A percentile compares a stretch with the other conserved stretches of the same genome.
Conservation (phyloP, 2,888 invertebrate genomes). For the Watsonalla binaria region DNA sequence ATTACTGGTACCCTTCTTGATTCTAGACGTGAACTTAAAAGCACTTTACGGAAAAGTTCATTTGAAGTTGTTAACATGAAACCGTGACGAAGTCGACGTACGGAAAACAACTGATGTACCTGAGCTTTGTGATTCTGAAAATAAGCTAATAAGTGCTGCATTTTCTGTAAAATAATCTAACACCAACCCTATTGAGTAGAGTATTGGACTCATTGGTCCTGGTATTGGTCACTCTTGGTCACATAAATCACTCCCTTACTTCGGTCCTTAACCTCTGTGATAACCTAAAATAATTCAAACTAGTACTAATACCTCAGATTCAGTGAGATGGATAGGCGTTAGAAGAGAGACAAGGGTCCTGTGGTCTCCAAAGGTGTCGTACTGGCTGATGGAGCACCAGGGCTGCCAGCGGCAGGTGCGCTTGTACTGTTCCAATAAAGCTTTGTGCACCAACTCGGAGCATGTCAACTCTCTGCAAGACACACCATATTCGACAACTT, state of each 20-base stretch:
- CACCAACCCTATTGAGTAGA: too few relatives aligned
- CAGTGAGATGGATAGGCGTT: slow-evolving; percentile 54
- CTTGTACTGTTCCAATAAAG: slow-evolving; percentile 48
- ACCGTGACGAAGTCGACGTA: too few relatives aligned
- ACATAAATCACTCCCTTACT: neutral
- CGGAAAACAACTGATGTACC: too few relatives aligned
- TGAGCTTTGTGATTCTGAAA: too few relatives aligned
- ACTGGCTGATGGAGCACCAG: slow-evolving; percentile 61
- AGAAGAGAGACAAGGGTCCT: slow-evolving; percentile 54
- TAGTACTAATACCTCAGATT: slow-evolving; percentile 46
- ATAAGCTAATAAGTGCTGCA: too few relatives aligned
- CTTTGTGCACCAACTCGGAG: slow-evolving; percentile 58
- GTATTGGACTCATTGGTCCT: neutral
- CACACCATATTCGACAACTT: too few relatives aligned
- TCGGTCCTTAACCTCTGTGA: neutral
- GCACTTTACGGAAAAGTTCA: too few relatives aligned
- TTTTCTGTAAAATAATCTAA: too few relatives aligned
- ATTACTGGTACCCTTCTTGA: too few relatives aligned
- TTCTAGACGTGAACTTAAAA: too few relatives aligned
- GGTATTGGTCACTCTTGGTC: too few relatives aligned
- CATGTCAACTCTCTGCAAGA: slow-evolving; percentile 51
- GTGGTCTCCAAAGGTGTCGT: slow-evolving; percentile 60
- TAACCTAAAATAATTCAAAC: neutral
- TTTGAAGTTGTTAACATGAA: too few relatives aligned
- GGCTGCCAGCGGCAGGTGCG: slow-evolving; percentile 51